Base-by-base conservation (phyloP, 2,888 invertebrate species). In the Lasioglossum vierecki region DNA sequence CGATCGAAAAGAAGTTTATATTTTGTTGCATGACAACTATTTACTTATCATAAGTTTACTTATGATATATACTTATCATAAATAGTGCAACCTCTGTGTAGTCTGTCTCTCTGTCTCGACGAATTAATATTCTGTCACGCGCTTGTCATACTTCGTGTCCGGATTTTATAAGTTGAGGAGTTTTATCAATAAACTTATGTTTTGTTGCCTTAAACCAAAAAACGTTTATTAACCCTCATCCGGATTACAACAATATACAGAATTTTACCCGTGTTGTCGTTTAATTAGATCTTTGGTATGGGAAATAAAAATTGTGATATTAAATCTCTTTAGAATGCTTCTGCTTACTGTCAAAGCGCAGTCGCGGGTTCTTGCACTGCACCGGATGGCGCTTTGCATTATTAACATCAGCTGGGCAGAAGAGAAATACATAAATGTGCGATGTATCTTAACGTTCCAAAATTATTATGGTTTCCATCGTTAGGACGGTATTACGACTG, bases 381-480 rank as follows among this genome's bases (percentile, higher is more conserved):
- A 41, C 39, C 15, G 66, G 73, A 83, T 41, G 46, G 41, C 30
- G 30, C 60, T 68, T 44, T 60, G 13, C 57, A 15, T 83, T 84
- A 83, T 73, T 84, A 75, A 73, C 46, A 57, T 79, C 79, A 66
- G 13, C 53, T 8, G 41, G n/a, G 39, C 22, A 26, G 57, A 46
- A 72, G 30, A 30, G 30, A 84, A 77, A 63, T 72, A 73, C 63
- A 30, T 30, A 63, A 44, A 63, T 75, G 18, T n/a, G 30, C n/a
- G 53, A 71, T 26, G 79, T 75, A 71, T 70, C 53, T 57, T 75
- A 79, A 83, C 18, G 39, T 83, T 30, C 46, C 44, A 30, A 46
- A 57, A 49, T 79, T 79, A 84, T 68, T 84, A 76, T 73, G 79
- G 73, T 68, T 76, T 79, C 76, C 57, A 73, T 79, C 79, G 79